These are phyloP conservation scores for Panopea generosa DNA, from an alignment of 2,888 invertebrate species.

Conservation along the genomic window DNA sequence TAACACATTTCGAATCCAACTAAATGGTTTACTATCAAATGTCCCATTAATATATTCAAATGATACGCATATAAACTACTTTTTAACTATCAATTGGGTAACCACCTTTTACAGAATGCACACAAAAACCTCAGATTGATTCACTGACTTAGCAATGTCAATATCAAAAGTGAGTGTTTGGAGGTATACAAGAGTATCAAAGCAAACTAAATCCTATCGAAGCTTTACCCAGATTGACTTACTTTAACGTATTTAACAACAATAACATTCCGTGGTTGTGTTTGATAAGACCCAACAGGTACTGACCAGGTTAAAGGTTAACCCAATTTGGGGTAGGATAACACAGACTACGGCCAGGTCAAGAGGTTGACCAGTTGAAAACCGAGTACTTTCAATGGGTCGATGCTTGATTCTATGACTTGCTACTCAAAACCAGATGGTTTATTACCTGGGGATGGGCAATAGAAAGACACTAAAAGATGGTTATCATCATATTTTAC, in stretches of 20 bases:
- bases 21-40: too few species aligned
- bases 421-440: constrained; percentile 50
- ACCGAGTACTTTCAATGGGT: not conserved
- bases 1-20: too few species aligned
- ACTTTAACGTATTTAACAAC: constrained; percentile 26
- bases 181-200: too few species aligned
- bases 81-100: too few species aligned
- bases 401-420: constrained; percentile 38
- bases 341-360: constrained; percentile 28
- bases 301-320: constrained; percentile 38
- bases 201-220: not conserved
- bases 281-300: constrained; percentile 20
- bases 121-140: too few species aligned
- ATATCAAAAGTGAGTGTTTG: too few species aligned
- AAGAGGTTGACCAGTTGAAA: constrained; percentile 37
- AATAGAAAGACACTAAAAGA: not conserved
- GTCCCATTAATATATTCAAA: too few species aligned
- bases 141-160: too few species aligned
- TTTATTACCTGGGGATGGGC: constrained; percentile 27
- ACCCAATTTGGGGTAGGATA: constrained; percentile 28
- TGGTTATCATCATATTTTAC: constrained; percentile 1
- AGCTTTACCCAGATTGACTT: constrained; percentile 30
- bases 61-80: too few species aligned
- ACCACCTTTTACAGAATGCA: too few species aligned
- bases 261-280: constrained; percentile 23